phyloP scores from a whole-genome alignment of 2,797 vertebrate genomes.

The Melanotaenia pygmaea region DNA sequence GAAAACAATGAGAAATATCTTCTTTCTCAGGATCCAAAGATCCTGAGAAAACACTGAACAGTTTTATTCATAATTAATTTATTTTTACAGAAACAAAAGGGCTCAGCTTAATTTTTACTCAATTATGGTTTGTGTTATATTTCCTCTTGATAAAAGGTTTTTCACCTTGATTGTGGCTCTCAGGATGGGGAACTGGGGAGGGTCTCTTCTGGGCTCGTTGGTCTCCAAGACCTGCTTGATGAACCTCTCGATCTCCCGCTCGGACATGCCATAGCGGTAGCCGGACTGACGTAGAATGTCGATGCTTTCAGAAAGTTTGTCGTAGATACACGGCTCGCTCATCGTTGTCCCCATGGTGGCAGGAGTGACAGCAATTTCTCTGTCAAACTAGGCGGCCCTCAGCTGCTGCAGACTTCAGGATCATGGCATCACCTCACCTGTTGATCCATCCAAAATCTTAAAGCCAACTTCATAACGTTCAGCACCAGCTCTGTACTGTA shows the following conservation, averaged over 20 bases:
- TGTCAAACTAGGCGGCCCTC: slow-evolving; percentile 13
- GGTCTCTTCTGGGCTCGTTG: slow-evolving; percentile 90
- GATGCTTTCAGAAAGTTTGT: slow-evolving; percentile 93
- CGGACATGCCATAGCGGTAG: slow-evolving; percentile 95
- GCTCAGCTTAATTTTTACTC: background rate
- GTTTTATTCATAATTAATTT: no score
- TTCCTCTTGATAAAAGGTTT: background rate
- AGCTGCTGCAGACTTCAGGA: slow-evolving; percentile 1
- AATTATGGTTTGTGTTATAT: background rate
- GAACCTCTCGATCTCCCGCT: slow-evolving; percentile 94
- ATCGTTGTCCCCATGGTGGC: slow-evolving; percentile 88
- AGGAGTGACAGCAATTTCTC: background rate
- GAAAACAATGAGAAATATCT: background rate
- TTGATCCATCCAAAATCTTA: background rate
- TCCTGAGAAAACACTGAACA: background rate
- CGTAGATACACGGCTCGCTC: slow-evolving; percentile 93
- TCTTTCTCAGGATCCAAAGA: background rate
- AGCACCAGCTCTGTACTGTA: no score
- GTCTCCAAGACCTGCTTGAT: slow-evolving; percentile 94
- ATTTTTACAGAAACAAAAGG: slow-evolving; percentile 2
- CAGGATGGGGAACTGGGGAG: slow-evolving; percentile 88
- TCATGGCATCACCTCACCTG: slow-evolving; percentile 58
- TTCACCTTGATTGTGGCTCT: slow-evolving; percentile 86
- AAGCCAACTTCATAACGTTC: background rate
- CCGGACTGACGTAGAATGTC: slow-evolving; percentile 94